Percentiles rank a stretch among this genome's conserved stretches.
These are phyloP conservation scores for Onychomys torridus DNA, from an alignment of 2,797 vertebrate genomes.

Conservation along the genomic window DNA sequence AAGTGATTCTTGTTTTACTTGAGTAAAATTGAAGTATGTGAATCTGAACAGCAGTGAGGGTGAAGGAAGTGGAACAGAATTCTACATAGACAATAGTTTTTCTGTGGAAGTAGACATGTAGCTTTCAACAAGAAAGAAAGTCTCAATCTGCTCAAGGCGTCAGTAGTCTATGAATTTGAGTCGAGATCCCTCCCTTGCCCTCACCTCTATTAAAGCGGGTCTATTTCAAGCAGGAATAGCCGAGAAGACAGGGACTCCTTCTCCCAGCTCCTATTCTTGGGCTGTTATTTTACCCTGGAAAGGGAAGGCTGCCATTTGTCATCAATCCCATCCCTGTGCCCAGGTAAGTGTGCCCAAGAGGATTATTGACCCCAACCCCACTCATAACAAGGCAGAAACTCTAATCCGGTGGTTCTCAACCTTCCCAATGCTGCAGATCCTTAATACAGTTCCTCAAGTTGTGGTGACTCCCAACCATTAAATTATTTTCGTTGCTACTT, in stretches of 20 bases:
- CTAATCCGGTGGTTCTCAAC: neutral
- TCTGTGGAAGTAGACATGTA: slow-evolving; percentile 60
- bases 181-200: neutral
- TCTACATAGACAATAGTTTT: slow-evolving; percentile 54
- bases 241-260: slow-evolving; percentile 5
- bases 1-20: slow-evolving; percentile 45
- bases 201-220: neutral
- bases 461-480: neutral
- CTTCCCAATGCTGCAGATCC: neutral
- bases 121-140: neutral
- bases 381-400: neutral
- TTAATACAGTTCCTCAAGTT: neutral
- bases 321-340: neutral
- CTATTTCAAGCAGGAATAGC: slow-evolving; percentile 19
- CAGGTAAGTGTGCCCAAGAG: slow-evolving; percentile 13
- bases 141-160: neutral
- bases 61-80: slow-evolving; percentile 52
- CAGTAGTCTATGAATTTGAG: neutral
- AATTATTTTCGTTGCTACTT: neutral
- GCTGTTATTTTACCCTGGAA: slow-evolving; percentile 47
- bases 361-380: neutral
- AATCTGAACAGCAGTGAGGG: slow-evolving; percentile 25
- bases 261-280: slow-evolving; percentile 35
- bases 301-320: slow-evolving; percentile 35
- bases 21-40: slow-evolving; percentile 50